phyloP scores from a whole-genome alignment of 2,797 vertebrate species.

The Melanotaenia pygmaea region DNA sequence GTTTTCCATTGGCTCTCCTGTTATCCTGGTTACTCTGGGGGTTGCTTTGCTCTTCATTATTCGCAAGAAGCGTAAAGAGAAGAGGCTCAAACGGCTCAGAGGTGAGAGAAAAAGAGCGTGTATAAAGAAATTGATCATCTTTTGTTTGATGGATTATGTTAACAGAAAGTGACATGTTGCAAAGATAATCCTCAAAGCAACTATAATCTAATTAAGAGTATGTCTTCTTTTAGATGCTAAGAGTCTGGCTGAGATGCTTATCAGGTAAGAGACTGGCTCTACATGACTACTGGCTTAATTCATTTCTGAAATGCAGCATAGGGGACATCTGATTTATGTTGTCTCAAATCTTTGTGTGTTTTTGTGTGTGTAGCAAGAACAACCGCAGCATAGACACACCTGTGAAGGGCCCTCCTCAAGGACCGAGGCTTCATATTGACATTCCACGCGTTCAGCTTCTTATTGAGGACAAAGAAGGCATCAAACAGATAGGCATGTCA shows the following conservation, averaged over 20 bases:
- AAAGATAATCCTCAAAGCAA: constrained; percentile 31
- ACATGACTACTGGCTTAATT: neutral
- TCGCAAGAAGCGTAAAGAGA: constrained; percentile 98
- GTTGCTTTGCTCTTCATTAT: constrained; percentile 95
- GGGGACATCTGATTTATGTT: neutral
- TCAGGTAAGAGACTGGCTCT: constrained; percentile 86
- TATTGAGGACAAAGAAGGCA: constrained; percentile 98
- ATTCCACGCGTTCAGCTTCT: constrained; percentile 98
- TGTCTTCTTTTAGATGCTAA: constrained; percentile 90
- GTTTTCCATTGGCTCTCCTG: constrained; percentile 95
- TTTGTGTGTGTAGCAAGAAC: constrained; percentile 89
- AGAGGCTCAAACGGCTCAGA: constrained; percentile 93
- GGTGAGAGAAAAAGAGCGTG: constrained; percentile 79
- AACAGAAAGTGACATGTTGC: constrained; percentile 15
- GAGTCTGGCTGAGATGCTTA: constrained; percentile 98
- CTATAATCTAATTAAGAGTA: constrained; percentile 54
- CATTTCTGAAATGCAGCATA: neutral
- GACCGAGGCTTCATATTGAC: constrained; percentile 96
- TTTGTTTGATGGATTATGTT: neutral
- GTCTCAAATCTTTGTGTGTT: constrained; percentile 37
- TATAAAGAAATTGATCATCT: neutral
- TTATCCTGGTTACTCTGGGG: constrained; percentile 94
- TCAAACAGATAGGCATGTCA: constrained; percentile 94
- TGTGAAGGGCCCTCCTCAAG: constrained; percentile 96
- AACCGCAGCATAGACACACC: constrained; percentile 98